A percentile compares a stretch with the other conserved stretches of the same genome.
phyloP scores from a whole-genome alignment of 2,113 vertebrate species.

The Ictalurus furcatus region DNA sequence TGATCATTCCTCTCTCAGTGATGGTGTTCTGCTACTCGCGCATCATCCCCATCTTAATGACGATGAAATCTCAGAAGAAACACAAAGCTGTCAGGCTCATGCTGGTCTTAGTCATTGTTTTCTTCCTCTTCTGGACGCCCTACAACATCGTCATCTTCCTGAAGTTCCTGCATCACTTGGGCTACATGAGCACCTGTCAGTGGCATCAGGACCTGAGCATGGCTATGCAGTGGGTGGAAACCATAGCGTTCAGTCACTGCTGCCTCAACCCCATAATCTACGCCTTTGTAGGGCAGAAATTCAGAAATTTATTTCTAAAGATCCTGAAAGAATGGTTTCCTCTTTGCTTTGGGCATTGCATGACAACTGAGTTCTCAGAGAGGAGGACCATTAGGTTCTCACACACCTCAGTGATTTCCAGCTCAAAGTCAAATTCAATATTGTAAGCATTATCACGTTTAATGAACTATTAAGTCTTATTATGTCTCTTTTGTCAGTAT shows the following conservation, averaged over 20 bases:
- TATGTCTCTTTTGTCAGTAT: background rate
- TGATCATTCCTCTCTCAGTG: conserved; percentile 76
- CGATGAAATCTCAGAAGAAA: conserved; percentile 72
- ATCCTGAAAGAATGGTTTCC: conserved; percentile 57
- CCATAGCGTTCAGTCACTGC: conserved; percentile 57
- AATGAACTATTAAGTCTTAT: background rate
- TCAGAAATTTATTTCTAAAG: conserved; percentile 57
- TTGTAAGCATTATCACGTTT: background rate
- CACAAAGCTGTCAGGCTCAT: conserved; percentile 79
- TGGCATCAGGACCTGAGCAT: background rate
- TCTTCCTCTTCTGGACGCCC: conserved; percentile 85
- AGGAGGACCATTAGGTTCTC: conserved; percentile 57
- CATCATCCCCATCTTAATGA: conserved; percentile 76
- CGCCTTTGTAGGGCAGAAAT: conserved; percentile 72
- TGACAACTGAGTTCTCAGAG: background rate
- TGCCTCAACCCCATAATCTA: conserved; percentile 40
- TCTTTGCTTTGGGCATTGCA: background rate
- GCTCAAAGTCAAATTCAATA: background rate
- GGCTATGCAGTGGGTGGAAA: conserved; percentile 53
- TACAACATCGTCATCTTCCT: conserved; percentile 71
- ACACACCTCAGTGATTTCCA: conserved; percentile 55
- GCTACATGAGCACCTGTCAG: conserved; percentile 10
- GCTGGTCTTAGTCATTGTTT: conserved; percentile 71
- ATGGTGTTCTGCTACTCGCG: conserved; percentile 79
- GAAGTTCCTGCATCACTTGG: background rate